Percentiles rank a stretch among this genome's conserved stretches.
Evolutionary conservation across 1,140 invertebrate species (phyloP).

Genomic region (Plectrocnemia conspersa): DNA sequence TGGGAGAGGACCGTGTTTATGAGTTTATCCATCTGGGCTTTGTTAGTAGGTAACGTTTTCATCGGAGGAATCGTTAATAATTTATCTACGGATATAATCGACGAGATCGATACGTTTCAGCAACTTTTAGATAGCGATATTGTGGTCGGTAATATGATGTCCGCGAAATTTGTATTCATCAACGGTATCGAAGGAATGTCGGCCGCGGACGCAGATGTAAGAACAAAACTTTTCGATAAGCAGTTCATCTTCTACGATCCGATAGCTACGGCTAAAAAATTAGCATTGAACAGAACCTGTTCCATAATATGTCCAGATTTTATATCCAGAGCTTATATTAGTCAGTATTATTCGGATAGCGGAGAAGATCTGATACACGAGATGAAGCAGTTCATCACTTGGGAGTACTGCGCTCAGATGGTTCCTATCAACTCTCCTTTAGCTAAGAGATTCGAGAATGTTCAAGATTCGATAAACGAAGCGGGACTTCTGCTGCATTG

Average conservation of each 20-base stretch:
- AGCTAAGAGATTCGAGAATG: background rate
- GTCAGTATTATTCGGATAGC: constrained; percentile 7
- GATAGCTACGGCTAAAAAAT: background rate
- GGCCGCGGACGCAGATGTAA: background rate
- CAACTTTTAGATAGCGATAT: constrained; percentile 18
- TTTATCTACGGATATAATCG: background rate
- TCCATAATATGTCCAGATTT: constrained; percentile 18
- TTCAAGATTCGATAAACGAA: constrained; percentile 13
- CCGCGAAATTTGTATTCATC: background rate
- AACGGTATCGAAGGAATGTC: background rate
- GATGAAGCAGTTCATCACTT: constrained; percentile 19
- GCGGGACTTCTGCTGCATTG: constrained; percentile 21
- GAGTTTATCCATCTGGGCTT: constrained; percentile 12
- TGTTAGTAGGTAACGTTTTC: constrained; percentile 21
- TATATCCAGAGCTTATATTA: constrained; percentile 4
- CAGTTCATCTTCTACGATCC: constrained; percentile 16
- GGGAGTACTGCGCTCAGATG: constrained; percentile 15
- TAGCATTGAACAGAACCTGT: constrained; percentile 3
- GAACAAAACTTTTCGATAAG: constrained; percentile 7
- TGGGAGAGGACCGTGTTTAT: constrained; percentile 20
- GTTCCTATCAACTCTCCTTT: constrained; percentile 21
- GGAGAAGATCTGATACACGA: constrained; percentile 18
- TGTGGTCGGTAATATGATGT: constrained; percentile 5
- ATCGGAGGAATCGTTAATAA: constrained; percentile 11
- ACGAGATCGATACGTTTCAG: constrained; percentile 23